These are phyloP conservation scores for Drosophila paucipuncta DNA, from an alignment of 2,888 invertebrate genomes.

Conservation along the genomic window DNA sequence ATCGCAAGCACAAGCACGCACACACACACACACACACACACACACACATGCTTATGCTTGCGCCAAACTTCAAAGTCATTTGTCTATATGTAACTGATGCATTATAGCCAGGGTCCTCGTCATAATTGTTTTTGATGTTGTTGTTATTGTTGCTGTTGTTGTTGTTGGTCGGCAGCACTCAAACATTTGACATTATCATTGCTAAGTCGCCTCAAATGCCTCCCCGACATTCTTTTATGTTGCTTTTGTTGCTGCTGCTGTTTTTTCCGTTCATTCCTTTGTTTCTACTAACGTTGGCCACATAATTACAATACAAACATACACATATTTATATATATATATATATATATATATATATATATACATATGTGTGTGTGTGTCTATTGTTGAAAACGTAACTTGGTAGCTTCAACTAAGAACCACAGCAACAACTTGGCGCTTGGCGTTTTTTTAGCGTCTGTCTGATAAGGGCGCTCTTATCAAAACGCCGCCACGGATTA, in stretches of 20 bases:
- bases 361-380: neutral
- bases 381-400: constrained; percentile 27
- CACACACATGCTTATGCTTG: constrained; percentile 11
- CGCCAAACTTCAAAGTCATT: constrained; percentile 68
- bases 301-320: constrained; percentile 65
- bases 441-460: constrained; percentile 27
- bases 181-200: constrained; percentile 74
- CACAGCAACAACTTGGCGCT: constrained; percentile 48
- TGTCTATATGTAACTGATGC: constrained; percentile 49
- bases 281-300: constrained; percentile 35
- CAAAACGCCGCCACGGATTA: constrained; percentile 67
- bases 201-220: constrained; percentile 68
- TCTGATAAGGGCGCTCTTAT: constrained; percentile 66
- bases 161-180: constrained; percentile 48
- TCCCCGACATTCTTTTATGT: constrained; percentile 60
- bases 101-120: constrained; percentile 26
- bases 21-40: constrained; percentile 3
- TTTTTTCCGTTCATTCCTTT: constrained; percentile 19
- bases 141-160: constrained; percentile 7
- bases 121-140: constrained; percentile 19
- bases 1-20: constrained; percentile 20
- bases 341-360: neutral
- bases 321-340: neutral
- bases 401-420: constrained; percentile 40
- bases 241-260: constrained; percentile 19